These are phyloP conservation scores for Salvator merianae DNA, from an alignment of 2,113 vertebrate genomes.

Conservation along the genomic window DNA sequence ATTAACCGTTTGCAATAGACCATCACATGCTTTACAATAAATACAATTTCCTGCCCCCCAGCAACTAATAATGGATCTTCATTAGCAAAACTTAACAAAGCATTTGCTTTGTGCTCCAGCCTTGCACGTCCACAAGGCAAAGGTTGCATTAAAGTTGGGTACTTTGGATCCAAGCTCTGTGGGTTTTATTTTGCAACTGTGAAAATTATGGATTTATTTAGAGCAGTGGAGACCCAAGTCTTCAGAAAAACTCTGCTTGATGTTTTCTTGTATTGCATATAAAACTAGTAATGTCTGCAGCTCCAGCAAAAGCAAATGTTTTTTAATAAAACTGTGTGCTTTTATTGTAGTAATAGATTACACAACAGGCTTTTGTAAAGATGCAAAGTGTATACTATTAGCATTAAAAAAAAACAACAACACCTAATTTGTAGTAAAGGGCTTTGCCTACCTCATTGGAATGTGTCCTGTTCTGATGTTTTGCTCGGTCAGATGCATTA, in stretches of 20 bases:
- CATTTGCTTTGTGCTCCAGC: constrained; percentile 53
- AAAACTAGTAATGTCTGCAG: constrained; percentile 57
- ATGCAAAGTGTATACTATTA: constrained; percentile 66
- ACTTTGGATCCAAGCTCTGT: background rate
- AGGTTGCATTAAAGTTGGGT: background rate
- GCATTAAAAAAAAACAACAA: constrained; percentile 41
- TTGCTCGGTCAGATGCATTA: constrained; percentile 96
- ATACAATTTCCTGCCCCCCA: constrained; percentile 52
- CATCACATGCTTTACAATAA: constrained; percentile 54
- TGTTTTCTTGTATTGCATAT: constrained; percentile 54
- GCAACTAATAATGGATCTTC: constrained; percentile 53
- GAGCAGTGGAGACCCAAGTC: constrained; percentile 39
- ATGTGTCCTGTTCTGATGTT: constrained; percentile 99
- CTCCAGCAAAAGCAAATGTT: constrained; percentile 62
- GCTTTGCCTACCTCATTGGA: constrained; percentile 89
- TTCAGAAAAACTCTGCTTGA: constrained; percentile 53
- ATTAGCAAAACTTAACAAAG: constrained; percentile 57
- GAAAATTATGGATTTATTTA: constrained; percentile 23
- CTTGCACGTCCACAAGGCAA: constrained; percentile 12
- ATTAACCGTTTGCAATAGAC: constrained; percentile 58
- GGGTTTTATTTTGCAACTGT: background rate
- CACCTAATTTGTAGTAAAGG: background rate
- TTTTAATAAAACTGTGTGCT: constrained; percentile 47
- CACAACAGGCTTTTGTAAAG: constrained; percentile 40
- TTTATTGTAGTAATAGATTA: constrained; percentile 44